These are phyloP conservation scores for Emmelina monodactyla DNA, from an alignment of 2,888 invertebrate genomes.

Conservation along the genomic window DNA sequence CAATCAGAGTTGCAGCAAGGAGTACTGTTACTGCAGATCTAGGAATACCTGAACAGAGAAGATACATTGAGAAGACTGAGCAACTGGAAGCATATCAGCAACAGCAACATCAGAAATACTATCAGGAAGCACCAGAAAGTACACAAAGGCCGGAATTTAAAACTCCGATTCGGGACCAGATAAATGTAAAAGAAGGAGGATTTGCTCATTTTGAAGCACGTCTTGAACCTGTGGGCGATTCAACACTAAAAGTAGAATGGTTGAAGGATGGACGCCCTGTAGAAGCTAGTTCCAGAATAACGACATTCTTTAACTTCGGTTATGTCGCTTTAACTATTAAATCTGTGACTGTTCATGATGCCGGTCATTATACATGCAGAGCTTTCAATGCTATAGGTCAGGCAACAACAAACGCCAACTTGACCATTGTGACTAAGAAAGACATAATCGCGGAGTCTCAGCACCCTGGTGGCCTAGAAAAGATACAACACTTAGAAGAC, in stretches of 20 bases:
- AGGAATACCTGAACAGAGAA: slow-evolving; percentile 88
- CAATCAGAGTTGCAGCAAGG: slow-evolving; percentile 77
- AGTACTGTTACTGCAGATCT: slow-evolving; percentile 87
- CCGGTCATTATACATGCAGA: slow-evolving; percentile 87
- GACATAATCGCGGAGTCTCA: slow-evolving; percentile 90
- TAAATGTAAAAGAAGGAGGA: slow-evolving; percentile 87
- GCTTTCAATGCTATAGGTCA: slow-evolving; percentile 89
- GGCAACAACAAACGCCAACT: slow-evolving; percentile 81
- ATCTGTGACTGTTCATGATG: slow-evolving; percentile 88
- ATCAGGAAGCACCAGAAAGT: slow-evolving; percentile 82
- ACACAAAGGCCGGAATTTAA: slow-evolving; percentile 85
- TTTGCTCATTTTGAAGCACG: slow-evolving; percentile 96
- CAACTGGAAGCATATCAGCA: slow-evolving; percentile 89
- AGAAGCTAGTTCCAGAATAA: slow-evolving; percentile 92
- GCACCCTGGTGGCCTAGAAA: slow-evolving; percentile 90
- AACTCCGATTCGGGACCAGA: slow-evolving; percentile 87
- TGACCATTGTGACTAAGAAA: slow-evolving; percentile 85
- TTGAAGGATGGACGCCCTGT: slow-evolving; percentile 88
- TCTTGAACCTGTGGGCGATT: slow-evolving; percentile 91
- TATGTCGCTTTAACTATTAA: slow-evolving; percentile 95
- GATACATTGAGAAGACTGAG: slow-evolving; percentile 91
- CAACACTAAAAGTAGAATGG: slow-evolving; percentile 91
- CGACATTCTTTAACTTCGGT: slow-evolving; percentile 93
- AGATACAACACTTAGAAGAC: slow-evolving; percentile 91
- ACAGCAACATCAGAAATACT: slow-evolving; percentile 80